These are phyloP conservation scores for Alethe diademata DNA, from an alignment of 2,113 vertebrate species.

Conservation along the genomic window DNA sequence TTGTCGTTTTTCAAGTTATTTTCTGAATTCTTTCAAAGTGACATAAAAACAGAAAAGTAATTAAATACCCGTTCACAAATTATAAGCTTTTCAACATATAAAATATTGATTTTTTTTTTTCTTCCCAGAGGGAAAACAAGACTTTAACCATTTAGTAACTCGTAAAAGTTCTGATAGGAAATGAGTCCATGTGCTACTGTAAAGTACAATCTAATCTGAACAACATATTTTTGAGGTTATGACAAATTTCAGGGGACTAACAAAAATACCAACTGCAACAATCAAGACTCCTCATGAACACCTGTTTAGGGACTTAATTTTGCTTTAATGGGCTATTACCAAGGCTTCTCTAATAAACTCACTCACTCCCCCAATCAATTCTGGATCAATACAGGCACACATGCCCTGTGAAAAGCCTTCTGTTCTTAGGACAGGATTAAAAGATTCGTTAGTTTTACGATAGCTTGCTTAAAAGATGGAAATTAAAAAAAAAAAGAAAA, in stretches of 20 bases:
- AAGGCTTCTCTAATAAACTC: conserved; percentile 69
- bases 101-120: neutral
- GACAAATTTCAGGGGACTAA: conserved; percentile 44
- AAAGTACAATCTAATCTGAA: neutral
- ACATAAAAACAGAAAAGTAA: neutral
- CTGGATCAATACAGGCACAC: conserved; percentile 78
- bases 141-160: neutral
- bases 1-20: neutral
- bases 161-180: neutral
- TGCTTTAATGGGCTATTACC: conserved; percentile 74
- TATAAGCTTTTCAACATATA: neutral
- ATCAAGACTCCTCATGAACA: conserved; percentile 63
- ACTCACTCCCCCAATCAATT: conserved; percentile 67
- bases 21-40: neutral
- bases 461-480: conserved; percentile 62
- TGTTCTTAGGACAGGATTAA: conserved; percentile 76
- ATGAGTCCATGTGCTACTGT: neutral
- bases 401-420: conserved; percentile 69
- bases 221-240: conserved; percentile 18
- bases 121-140: neutral
- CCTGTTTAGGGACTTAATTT: conserved; percentile 76
- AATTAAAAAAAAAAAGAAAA: neutral
- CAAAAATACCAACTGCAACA: conserved; percentile 60
- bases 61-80: neutral
- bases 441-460: conserved; percentile 66